Conservation (phyloP, 2,113 vertebrate genomes). For the Gallinago undulata region DNA sequence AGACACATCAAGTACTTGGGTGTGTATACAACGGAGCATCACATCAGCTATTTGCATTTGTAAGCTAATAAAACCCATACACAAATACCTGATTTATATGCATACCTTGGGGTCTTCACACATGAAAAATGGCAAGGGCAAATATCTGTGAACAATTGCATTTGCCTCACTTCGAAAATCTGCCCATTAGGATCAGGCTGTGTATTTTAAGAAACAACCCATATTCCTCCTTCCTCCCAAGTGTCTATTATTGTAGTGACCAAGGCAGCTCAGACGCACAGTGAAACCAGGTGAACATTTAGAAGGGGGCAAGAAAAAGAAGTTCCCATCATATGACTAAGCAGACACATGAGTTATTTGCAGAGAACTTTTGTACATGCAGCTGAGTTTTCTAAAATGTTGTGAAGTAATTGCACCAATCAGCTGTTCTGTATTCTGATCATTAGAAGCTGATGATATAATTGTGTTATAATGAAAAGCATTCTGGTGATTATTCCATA, state of each 20-base stretch:
- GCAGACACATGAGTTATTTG: slow-evolving; percentile 34
- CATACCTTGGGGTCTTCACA: background rate
- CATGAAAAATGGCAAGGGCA: background rate
- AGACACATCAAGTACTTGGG: background rate
- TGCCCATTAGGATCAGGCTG: background rate
- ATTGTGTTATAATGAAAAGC: slow-evolving; percentile 68
- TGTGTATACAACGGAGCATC: background rate
- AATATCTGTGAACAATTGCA: background rate
- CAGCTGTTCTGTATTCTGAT: slow-evolving; percentile 60
- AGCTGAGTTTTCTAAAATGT: slow-evolving; percentile 47
- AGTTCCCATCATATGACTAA: background rate
- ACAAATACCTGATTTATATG: background rate
- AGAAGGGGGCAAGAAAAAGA: background rate
- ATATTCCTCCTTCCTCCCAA: background rate
- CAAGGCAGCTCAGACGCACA: background rate
- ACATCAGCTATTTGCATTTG: background rate
- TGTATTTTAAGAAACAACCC: background rate
- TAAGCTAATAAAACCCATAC: background rate
- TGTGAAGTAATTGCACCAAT: slow-evolving; percentile 58
- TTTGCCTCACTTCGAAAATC: background rate
- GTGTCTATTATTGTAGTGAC: background rate
- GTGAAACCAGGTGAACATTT: background rate
- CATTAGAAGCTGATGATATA: slow-evolving; percentile 67
- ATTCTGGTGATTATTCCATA: slow-evolving; percentile 62
- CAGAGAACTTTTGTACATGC: slow-evolving; percentile 11